Conservation (phyloP, 2,888 invertebrate species). For the Rutpela maculata region DNA sequence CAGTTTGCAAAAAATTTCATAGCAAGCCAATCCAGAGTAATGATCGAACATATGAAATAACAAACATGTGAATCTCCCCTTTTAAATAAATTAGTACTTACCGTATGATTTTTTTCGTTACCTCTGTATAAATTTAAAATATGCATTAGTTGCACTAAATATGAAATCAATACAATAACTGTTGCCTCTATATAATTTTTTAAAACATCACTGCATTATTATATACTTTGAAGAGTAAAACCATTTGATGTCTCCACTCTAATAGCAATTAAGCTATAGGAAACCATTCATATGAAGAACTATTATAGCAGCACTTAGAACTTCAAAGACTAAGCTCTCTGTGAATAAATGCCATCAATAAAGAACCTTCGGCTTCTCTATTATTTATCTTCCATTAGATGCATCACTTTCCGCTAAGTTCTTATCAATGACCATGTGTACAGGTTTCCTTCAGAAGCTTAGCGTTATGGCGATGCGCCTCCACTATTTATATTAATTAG, state of each 20-base stretch:
- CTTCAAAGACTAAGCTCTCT: slow-evolving; percentile 8
- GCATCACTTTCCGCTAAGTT: not conserved
- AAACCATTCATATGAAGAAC: not conserved
- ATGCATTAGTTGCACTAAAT: not conserved
- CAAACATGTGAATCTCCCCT: no score
- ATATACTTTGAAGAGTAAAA: not conserved
- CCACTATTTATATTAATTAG: not conserved
- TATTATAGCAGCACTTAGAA: not conserved
- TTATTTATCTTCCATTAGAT: slow-evolving; percentile 3
- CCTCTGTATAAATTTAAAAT: no score
- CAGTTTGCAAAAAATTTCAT: no score
- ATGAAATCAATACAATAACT: not conserved
- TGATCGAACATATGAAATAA: no score
- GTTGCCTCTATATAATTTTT: not conserved
- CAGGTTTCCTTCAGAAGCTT: not conserved
- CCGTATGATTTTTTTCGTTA: no score
- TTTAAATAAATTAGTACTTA: no score
- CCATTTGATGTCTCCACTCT: not conserved
- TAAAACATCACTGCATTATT: not conserved
- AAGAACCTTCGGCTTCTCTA: not conserved
- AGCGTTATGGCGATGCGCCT: not conserved
- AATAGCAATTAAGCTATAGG: not conserved
- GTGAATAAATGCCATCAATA: not conserved
- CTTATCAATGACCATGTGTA: not conserved
- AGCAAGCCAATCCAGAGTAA: no score